Percentiles rank a stretch among this genome's conserved stretches.
These are phyloP conservation scores for Smutsia gigantea DNA, from an alignment of 2,797 vertebrate genomes.

Conservation along the genomic window DNA sequence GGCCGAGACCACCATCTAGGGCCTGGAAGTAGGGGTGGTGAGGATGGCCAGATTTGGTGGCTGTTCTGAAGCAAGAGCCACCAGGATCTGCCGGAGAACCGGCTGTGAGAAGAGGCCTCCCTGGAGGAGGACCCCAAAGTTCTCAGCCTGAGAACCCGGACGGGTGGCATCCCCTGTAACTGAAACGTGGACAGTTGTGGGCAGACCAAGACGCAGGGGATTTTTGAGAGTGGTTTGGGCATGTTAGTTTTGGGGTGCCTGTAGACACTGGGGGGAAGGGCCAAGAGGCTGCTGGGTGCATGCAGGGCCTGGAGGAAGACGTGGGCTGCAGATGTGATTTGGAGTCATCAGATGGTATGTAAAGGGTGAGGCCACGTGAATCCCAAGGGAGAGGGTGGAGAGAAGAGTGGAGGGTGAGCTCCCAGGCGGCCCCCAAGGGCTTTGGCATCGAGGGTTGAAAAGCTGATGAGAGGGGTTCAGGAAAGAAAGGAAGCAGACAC, in stretches of 20 bases:
- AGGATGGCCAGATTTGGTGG: no score
- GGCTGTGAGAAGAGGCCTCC: background rate
- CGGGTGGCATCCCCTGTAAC: rapidly evolving
- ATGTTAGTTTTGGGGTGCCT: background rate
- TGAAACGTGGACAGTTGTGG: background rate
- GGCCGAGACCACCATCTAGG: background rate
- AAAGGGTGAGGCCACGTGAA: background rate
- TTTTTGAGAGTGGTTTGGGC: background rate
- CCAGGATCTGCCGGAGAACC: rapidly evolving
- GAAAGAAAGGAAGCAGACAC: background rate
- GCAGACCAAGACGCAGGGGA: background rate
- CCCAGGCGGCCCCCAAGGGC: background rate
- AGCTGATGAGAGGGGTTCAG: no score
- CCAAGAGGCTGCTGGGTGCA: background rate
- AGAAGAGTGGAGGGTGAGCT: no score
- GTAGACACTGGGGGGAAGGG: background rate
- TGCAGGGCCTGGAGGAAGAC: background rate
- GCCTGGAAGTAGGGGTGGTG: background rate
- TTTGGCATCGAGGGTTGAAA: background rate
- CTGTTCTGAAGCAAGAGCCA: background rate
- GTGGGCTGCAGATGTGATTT: background rate
- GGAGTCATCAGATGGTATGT: background rate
- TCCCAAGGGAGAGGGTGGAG: background rate
- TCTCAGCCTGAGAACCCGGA: background rate
- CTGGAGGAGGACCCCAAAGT: rapidly evolving